A percentile compares a stretch with the other conserved stretches of the same genome.
phyloP scores from a whole-genome alignment of 2,113 vertebrate species.

The Sinocyclocheilus maitianheensis region DNA sequence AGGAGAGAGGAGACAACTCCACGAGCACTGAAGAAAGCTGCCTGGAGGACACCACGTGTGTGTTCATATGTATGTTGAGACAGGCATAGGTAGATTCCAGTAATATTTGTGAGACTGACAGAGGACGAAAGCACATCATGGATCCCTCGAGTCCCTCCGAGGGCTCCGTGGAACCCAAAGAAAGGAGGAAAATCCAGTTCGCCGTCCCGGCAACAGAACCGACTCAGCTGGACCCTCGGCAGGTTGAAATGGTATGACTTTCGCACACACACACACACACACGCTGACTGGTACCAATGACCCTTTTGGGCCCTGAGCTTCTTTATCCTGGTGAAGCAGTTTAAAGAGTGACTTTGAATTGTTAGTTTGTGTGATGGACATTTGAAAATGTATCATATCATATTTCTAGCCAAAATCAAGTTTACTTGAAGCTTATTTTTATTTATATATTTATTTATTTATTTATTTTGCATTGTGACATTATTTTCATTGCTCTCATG shows the following conservation, averaged over 20 bases:
- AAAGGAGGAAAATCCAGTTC: constrained; percentile 95
- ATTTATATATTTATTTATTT: not conserved
- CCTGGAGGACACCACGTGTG: constrained; percentile 1
- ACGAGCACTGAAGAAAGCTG: not conserved
- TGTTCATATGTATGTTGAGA: constrained; percentile 21
- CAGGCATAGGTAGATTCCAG: constrained; percentile 14
- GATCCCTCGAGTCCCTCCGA: constrained; percentile 70
- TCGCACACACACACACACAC: not conserved
- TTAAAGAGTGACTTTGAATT: not conserved
- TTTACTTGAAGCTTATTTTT: not conserved
- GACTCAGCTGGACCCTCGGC: constrained; percentile 90
- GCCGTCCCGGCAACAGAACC: constrained; percentile 81
- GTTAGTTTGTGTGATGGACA: not conserved
- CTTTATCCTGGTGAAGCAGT: not conserved
- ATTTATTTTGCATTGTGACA: not conserved
- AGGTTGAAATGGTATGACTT: constrained; percentile 92
- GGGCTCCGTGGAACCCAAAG: constrained; percentile 79
- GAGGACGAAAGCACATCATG: constrained; percentile 62
- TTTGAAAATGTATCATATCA: not conserved
- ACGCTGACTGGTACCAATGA: not conserved
- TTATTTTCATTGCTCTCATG: not conserved
- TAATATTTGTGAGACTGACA: not conserved
- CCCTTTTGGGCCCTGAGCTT: not conserved
- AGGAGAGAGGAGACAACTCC: constrained; percentile 4
- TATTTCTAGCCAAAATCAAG: not conserved